Conservation (phyloP, 2,888 invertebrate species). For the Nudaria mundana region DNA sequence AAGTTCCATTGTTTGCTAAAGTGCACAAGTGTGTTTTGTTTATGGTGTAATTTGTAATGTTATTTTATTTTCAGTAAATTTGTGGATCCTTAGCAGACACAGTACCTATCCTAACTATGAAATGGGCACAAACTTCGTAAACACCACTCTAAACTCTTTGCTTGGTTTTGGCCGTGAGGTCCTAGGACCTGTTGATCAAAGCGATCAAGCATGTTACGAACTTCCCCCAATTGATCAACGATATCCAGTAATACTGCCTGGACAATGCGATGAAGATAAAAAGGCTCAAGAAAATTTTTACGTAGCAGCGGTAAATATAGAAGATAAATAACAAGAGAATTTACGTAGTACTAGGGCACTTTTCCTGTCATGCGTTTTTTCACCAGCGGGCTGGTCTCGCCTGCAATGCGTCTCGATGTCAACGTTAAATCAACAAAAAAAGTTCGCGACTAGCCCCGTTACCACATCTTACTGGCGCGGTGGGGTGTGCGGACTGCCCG, state of each 20-base stretch:
- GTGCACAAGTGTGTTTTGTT: too few relatives aligned
- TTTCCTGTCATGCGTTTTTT: too few relatives aligned
- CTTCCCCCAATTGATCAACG: constrained; percentile 51
- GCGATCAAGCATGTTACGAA: constrained; percentile 44
- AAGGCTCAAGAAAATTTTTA: constrained; percentile 48
- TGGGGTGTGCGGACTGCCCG: too few relatives aligned
- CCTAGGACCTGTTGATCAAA: constrained; percentile 40
- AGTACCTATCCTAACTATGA: constrained; percentile 15
- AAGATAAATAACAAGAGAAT: too few relatives aligned
- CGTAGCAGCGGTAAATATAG: constrained; percentile 43
- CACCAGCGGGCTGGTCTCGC: too few relatives aligned
- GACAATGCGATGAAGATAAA: constrained; percentile 51
- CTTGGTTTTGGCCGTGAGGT: constrained; percentile 36
- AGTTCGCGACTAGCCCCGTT: too few relatives aligned
- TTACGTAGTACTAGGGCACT: too few relatives aligned
- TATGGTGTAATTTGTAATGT: too few relatives aligned
- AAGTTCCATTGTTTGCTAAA: too few relatives aligned
- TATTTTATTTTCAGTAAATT: constrained; percentile 54
- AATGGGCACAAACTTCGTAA: constrained; percentile 38
- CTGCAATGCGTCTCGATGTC: too few relatives aligned
- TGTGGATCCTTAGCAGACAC: constrained; percentile 54
- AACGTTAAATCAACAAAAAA: too few relatives aligned
- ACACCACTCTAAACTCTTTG: constrained; percentile 26
- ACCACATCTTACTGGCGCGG: too few relatives aligned
- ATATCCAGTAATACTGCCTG: constrained; percentile 51